Base-by-base conservation (phyloP, 2,113 vertebrate species). In the Neotragus pygmaeus region DNA sequence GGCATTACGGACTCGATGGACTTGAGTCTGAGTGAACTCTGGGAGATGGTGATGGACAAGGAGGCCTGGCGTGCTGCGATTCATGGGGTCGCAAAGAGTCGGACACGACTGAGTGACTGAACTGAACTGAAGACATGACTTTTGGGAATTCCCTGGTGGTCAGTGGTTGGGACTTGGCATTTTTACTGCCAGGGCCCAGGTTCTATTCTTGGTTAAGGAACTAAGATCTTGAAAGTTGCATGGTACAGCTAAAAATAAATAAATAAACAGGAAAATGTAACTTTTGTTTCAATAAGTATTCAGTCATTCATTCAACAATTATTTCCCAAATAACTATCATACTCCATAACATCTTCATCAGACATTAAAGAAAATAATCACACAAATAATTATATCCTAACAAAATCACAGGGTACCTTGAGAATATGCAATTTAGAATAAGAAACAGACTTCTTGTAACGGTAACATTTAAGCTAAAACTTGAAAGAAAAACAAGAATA, bases 311-410 rank as follows among this genome's bases (percentile, higher is more conserved):
- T 77, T 95, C 21, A 77, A 16, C 39, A 64, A 15, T 62, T 95
- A 90, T 84, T 91, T 94, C 47, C 39, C 66, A 14, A 90, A 49
- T 45, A 90, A 27, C 17, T 94, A 90, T 96, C 19, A 90, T 84
- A 55, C 27, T 95, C 14, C 90, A 55, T 77, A 84, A 27, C 64
- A 77, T 47, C 51, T 89, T 98, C 87, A 70, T 95, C 33, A 92
- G 88, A n/a, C 84, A 78, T 91, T 90, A 95, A 90, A 87, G 62
- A 86, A 90, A 97, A 97, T 95, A 97, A 95, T 92, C 87, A 62
- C 23, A 88, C 43, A 84, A 84, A 94, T 70, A 88, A 90, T 93
- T 97, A 84, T 45, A 53, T 81, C 57, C 39, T 82, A 43, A 92
- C n/a, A 95, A 93, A 94, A 94, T 70, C 75, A 36, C 23, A 62